Evolutionary conservation across 2,888 invertebrate genomes (phyloP).

Genomic region (Dynastes maya): DNA sequence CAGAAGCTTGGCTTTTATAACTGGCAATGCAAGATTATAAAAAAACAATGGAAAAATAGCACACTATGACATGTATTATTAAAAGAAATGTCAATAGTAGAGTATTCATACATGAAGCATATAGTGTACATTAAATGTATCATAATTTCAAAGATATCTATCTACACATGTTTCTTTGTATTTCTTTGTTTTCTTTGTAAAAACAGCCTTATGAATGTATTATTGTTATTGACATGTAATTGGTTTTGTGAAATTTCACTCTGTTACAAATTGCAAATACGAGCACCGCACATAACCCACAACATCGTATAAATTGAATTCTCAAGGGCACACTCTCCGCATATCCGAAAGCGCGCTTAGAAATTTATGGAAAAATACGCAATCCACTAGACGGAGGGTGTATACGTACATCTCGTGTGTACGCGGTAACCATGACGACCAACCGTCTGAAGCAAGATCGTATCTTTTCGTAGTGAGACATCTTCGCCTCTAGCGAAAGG

Average conservation of each 20-base stretch:
- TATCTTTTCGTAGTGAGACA: conserved; percentile 24
- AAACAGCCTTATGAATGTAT: too few relatives aligned
- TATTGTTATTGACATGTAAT: too few relatives aligned
- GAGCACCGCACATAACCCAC: not conserved
- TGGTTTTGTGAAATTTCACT: not conserved
- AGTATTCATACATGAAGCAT: too few relatives aligned
- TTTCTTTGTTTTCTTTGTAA: too few relatives aligned
- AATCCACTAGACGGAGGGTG: conserved; percentile 3
- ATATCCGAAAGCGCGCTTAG: conserved; percentile 28
- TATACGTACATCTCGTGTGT: conserved; percentile 22
- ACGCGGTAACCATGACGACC: conserved; percentile 44
- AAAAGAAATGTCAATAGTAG: too few relatives aligned
- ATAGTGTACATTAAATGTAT: too few relatives aligned
- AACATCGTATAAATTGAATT: conserved; percentile 32
- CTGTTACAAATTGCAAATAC: not conserved
- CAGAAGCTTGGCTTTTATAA: too few relatives aligned
- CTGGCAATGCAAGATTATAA: too few relatives aligned
- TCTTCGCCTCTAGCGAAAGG: not conserved
- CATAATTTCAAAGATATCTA: too few relatives aligned
- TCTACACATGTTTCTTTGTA: too few relatives aligned
- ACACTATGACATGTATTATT: too few relatives aligned
- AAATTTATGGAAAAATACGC: conserved; percentile 49
- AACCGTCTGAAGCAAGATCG: conserved; percentile 37
- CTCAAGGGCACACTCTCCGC: not conserved
- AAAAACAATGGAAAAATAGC: too few relatives aligned